Base-by-base conservation (phyloP, 2,888 invertebrate species). In the Leptothorax acervorum region DNA sequence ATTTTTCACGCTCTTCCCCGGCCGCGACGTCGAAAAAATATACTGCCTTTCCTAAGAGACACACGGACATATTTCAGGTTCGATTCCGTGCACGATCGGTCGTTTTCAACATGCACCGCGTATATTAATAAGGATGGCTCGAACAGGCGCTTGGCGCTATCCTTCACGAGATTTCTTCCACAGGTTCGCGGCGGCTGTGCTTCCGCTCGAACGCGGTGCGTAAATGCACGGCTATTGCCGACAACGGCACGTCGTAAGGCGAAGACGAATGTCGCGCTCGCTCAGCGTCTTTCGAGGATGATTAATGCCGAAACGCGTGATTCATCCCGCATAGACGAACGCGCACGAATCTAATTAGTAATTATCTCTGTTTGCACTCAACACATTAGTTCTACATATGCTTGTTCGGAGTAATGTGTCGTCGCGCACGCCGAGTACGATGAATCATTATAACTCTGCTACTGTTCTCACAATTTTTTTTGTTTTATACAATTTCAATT, bases 1-100 rank as follows among this genome's bases (percentile, higher is more conserved):
- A 93, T 93, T 92, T 92, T 91, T 93, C 91, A 91, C 86, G 82
- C 84, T 90, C 83, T 83, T 83, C 79, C 39, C 39, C 71, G 53
- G 42, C 55, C 42, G 78, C 28, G 45, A 65, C 42, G 57, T 28
- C n/a, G 35, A 42, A 78, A 68, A 78, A 57, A 78, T 78, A 76
- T 45, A 23, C 70, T 23, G 42, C 15, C 18, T 31, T 63, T 15
- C 53, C 2, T 31, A 48, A 51, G 81, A 83, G 78, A 78, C 88
- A 73, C 78, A 75, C 86, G 85, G 79, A 85, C 89, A 89, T 92
- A 91, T 92, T 89, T 90, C 89, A 85, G 84, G 60, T 45, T 28
- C n/a, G 76, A 70, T 82, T 82, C 78, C 76, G 82, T 83, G 57
- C 42, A 18, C 71, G 85, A 71, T 71, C 85, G 63, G 86, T 87